phyloP scores from a whole-genome alignment of 2,113 vertebrate genomes.

The Smithornis capensis region DNA sequence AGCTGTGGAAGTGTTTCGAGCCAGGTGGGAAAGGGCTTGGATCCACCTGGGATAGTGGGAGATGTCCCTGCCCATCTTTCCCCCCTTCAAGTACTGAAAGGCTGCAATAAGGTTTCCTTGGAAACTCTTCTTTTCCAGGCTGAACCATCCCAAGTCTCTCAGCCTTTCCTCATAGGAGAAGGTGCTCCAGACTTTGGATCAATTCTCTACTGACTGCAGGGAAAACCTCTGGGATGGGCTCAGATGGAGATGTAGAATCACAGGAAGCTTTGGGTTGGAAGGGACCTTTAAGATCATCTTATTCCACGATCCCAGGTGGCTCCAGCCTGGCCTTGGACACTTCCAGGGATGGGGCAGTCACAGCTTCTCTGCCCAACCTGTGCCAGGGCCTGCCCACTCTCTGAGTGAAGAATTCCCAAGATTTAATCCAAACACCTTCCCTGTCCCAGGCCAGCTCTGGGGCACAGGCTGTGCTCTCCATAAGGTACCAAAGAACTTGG shows the following conservation, averaged over 20 bases:
- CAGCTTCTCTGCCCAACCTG: background rate
- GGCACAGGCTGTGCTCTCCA: background rate
- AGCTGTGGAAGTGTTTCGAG: no score
- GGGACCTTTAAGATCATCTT: background rate
- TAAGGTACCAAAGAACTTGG: background rate
- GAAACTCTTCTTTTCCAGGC: background rate
- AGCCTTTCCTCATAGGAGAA: background rate
- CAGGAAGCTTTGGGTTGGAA: background rate
- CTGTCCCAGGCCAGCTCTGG: background rate
- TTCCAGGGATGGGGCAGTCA: background rate
- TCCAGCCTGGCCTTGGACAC: background rate
- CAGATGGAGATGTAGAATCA: background rate
- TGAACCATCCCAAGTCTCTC: background rate
- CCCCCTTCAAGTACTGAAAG: background rate
- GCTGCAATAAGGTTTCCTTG: background rate
- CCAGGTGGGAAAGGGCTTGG: no score
- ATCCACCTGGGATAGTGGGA: no score
- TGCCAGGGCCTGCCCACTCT: background rate
- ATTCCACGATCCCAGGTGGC: background rate
- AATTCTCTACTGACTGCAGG: background rate
- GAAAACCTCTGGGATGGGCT: background rate
- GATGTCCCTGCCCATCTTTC: background rate
- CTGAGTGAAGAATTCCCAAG: background rate
- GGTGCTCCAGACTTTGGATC: background rate
- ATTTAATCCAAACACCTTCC: background rate